A percentile compares a stretch with the other conserved stretches of the same genome.
phyloP scores from a whole-genome alignment of 2,888 invertebrate genomes.

The Catonia carolina region DNA sequence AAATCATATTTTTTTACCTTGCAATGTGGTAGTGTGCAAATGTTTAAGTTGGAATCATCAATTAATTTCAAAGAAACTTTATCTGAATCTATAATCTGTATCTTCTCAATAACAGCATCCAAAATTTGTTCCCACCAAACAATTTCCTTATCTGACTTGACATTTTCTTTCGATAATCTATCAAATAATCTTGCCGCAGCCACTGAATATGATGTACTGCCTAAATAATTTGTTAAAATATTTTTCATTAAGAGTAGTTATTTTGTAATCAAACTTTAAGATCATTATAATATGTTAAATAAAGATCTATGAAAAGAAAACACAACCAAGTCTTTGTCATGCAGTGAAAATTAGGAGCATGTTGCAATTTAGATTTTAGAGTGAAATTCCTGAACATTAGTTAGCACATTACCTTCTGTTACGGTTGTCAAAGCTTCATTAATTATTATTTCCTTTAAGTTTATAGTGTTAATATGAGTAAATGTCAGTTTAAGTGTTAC shows the following conservation, averaged over 20 bases:
- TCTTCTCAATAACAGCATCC: conserved; percentile 40
- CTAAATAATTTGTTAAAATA: conserved; percentile 35
- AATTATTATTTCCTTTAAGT: too few relatives aligned
- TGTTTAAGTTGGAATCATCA: conserved; percentile 21
- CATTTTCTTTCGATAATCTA: conserved; percentile 37
- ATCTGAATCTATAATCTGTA: conserved; percentile 29
- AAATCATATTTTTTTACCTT: conserved; percentile 27
- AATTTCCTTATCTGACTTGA: conserved; percentile 34
- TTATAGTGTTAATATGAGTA: too few relatives aligned
- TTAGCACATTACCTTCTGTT: too few relatives aligned
- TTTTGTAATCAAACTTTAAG: not conserved
- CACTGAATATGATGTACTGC: conserved; percentile 38
- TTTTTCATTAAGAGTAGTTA: not conserved
- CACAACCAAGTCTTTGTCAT: too few relatives aligned
- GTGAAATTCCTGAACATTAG: too few relatives aligned
- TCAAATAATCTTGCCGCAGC: conserved; percentile 40
- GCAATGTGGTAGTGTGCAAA: conserved; percentile 31
- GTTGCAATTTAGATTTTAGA: too few relatives aligned
- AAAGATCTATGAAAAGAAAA: conserved; percentile 7
- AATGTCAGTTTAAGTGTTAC: too few relatives aligned
- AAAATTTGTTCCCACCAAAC: conserved; percentile 42
- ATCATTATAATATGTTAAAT: not conserved
- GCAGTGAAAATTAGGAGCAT: too few relatives aligned
- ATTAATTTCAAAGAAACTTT: conserved; percentile 20
- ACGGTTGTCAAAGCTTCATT: too few relatives aligned